phyloP scores from a whole-genome alignment of 1,140 invertebrate species.

The Scaptodrosophila lebanonensis region DNA sequence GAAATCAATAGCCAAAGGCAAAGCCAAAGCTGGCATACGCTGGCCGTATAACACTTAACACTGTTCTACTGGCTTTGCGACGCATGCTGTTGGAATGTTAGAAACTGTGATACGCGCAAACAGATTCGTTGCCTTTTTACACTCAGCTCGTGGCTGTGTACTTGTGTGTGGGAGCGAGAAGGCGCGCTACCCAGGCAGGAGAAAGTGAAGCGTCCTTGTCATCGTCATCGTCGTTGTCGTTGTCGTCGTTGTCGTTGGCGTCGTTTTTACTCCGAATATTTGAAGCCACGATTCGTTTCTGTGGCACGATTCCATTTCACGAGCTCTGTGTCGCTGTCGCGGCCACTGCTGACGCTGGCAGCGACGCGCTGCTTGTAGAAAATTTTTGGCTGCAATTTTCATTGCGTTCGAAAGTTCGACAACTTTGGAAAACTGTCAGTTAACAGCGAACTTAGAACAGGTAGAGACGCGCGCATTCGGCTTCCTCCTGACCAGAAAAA shows the following conservation, averaged over 20 bases:
- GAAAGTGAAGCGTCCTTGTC: no score
- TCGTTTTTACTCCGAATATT: slow-evolving; percentile 52
- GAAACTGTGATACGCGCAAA: slow-evolving; percentile 20
- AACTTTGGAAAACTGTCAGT: slow-evolving; percentile 78
- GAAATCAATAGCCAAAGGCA: no score
- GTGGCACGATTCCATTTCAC: no score
- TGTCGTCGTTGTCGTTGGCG: no score
- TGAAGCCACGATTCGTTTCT: not conserved
- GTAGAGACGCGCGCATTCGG: slow-evolving; percentile 75
- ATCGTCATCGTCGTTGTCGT: no score
- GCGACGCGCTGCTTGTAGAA: not conserved
- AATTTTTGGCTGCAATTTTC: slow-evolving; percentile 64
- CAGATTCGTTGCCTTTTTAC: no score
- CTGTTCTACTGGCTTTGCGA: no score
- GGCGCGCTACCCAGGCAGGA: not conserved
- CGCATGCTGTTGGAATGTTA: no score
- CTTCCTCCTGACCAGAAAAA: slow-evolving; percentile 40
- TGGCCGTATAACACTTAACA: no score
- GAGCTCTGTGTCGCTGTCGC: no score
- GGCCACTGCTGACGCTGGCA: slow-evolving; percentile 9
- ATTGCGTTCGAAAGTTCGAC: slow-evolving; percentile 75
- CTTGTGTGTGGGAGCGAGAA: slow-evolving; percentile 1
- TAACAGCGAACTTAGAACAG: slow-evolving; percentile 77
- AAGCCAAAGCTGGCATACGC: not conserved
- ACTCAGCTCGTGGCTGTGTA: no score